phyloP scores from a whole-genome alignment of 2,797 vertebrate species.

The Pelodytes ibericus region DNA sequence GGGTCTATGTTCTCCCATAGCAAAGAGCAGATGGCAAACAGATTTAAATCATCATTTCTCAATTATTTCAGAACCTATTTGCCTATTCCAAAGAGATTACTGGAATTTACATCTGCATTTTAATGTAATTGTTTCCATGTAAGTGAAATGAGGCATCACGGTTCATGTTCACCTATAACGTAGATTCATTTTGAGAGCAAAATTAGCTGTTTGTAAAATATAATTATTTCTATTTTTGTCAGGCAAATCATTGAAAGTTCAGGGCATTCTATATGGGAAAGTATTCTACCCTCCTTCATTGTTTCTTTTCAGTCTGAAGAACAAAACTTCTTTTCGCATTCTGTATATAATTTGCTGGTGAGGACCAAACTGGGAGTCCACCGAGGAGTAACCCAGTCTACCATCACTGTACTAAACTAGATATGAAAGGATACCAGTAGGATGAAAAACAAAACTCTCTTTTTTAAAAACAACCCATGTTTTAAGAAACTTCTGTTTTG shows the following conservation, averaged over 20 bases:
- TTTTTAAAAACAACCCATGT: no score
- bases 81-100: constrained; percentile 87
- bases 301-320: no score
- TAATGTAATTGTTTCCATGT: constrained; percentile 89
- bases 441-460: no score
- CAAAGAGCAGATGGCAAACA: constrained; percentile 82
- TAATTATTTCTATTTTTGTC: constrained; percentile 30
- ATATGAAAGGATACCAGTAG: no score
- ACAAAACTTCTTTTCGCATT: no score
- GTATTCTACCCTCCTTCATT: not conserved
- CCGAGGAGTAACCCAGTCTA: no score
- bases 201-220: constrained; percentile 31
- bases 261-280: not conserved
- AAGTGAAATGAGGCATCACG: constrained; percentile 67
- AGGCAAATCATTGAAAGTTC: constrained; percentile 6
- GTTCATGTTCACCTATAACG: constrained; percentile 49
- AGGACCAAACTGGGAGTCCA: no score
- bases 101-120: constrained; percentile 87
- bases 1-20: constrained; percentile 69
- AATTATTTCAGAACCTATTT: constrained; percentile 89
- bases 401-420: no score
- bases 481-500: no score
- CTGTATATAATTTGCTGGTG: no score
- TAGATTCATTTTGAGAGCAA: constrained; percentile 28
- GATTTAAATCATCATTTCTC: constrained; percentile 88